Evolutionary conservation across 2,113 vertebrate species (phyloP), one percentile per base, ranked within the genome.

Genomic region (Melanerpes aurifrons): DNA sequence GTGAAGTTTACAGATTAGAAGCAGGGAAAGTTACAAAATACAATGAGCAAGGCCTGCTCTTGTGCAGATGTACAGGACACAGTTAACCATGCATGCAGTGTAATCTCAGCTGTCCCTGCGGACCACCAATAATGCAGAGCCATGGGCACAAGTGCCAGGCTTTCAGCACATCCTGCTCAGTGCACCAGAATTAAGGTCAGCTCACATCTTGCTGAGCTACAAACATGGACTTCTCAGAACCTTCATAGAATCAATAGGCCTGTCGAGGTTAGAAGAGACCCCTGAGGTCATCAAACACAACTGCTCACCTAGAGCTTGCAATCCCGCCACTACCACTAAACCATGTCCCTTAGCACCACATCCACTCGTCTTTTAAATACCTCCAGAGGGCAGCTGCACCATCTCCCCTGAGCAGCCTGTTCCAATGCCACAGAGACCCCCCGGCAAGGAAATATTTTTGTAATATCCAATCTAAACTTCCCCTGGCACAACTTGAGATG

Each of bases 1-100:
- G 68, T n/a, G 75, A 83, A 87, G 72, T 90, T 91, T 66, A 86
- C 69, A 90, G 93, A 91, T 53, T 66, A 87, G 75, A 93, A 91
- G 66, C 32, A 21, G 22, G 54, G 24, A 73, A 77, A 85, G 74
- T 80, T 86, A 13, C 12, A 31, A 89, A 92, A 74, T 11, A 67
- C 53, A 70, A 28, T 4, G 15, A 47, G 78, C 54, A 61, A 22
- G 48, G 53, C 53, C 31, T 54, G 47, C 78, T 82, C 75, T 59
- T n/a, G 56, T 53, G 66, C 68, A 74, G 84, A 25, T 1, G 1
- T 19, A 54, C 3, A 2, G 67, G 37, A 29, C 40, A 43, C 3
- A 0, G 80, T 87, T 69, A 85, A 25, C 54, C 72, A 85, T 72
- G 17, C 50, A 12, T 4, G 2, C 48, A 40, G 68, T 12, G 14